Percentiles rank a stretch among this genome's conserved stretches.
phyloP scores from a whole-genome alignment of 2,113 vertebrate species.

The Ptyas mucosa region DNA sequence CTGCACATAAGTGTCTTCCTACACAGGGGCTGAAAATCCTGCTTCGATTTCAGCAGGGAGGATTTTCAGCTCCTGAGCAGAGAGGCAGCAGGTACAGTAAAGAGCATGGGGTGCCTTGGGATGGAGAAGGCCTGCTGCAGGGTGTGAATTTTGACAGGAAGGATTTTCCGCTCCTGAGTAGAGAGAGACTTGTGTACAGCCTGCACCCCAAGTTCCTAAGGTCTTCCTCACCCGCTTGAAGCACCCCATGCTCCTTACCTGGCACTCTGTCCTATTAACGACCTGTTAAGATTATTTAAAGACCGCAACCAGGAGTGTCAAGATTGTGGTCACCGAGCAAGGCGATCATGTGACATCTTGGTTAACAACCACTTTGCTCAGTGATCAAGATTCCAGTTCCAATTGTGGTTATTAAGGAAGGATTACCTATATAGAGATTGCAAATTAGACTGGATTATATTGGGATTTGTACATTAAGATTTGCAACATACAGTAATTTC shows the following conservation, averaged over 20 bases:
- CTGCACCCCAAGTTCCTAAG: neutral
- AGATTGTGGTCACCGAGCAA: neutral
- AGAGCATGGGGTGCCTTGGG: neutral
- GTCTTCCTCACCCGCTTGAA: neutral
- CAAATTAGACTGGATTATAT: neutral
- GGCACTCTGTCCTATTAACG: neutral
- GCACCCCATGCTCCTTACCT: neutral
- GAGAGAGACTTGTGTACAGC: neutral
- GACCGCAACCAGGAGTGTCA: neutral
- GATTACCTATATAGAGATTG: neutral
- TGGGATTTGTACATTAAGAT: slow-evolving; percentile 10
- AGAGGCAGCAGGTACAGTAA: neutral
- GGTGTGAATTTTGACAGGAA: neutral
- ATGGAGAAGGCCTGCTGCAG: neutral
- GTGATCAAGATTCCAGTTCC: neutral
- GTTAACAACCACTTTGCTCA: neutral
- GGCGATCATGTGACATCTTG: neutral
- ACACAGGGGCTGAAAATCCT: neutral
- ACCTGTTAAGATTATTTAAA: neutral
- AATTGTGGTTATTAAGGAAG: neutral
- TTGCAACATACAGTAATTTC: neutral
- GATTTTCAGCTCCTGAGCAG: neutral
- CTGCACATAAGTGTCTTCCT: neutral
- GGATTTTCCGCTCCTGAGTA: neutral
- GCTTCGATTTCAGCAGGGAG: neutral